Evolutionary conservation across 2,888 invertebrate genomes (phyloP).

Genomic region (Malachius bipustulatus): DNA sequence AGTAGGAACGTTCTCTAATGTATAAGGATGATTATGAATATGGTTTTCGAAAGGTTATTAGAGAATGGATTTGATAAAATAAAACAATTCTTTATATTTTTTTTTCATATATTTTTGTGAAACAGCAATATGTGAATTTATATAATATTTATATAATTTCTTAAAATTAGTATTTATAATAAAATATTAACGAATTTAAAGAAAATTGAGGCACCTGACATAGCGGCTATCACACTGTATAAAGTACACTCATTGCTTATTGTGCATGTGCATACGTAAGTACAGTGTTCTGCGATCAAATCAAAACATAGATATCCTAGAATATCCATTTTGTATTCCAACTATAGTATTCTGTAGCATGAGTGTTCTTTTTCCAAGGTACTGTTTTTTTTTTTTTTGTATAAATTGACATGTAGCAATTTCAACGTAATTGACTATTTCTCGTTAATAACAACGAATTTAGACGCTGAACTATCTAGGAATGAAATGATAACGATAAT

Average conservation of each 20-base stretch:
- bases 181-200: slow-evolving; percentile 33
- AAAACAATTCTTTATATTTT: too few relatives aligned
- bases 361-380: background rate
- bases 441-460: too few relatives aligned
- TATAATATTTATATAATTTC: slow-evolving; percentile 35
- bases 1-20: too few relatives aligned
- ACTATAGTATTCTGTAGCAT: background rate
- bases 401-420: slow-evolving; percentile 22
- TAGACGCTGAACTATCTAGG: slow-evolving; percentile 11
- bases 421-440: slow-evolving; percentile 25
- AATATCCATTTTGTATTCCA: background rate
- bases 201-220: slow-evolving; percentile 36
- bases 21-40: too few relatives aligned
- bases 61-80: too few relatives aligned
- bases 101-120: slow-evolving; percentile 36
- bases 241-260: slow-evolving; percentile 29
- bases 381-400: too few relatives aligned
- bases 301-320: background rate
- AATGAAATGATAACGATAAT: too few relatives aligned
- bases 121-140: slow-evolving; percentile 38
- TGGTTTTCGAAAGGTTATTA: too few relatives aligned
- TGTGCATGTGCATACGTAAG: slow-evolving; percentile 28
- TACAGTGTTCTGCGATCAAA: slow-evolving; percentile 20
- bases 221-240: slow-evolving; percentile 33
- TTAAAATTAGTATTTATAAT: slow-evolving; percentile 35